A percentile compares a stretch with the other conserved stretches of the same genome.
These are phyloP conservation scores for Amblyjoppa proteus DNA, from an alignment of 2,888 invertebrate species.

Conservation along the genomic window DNA sequence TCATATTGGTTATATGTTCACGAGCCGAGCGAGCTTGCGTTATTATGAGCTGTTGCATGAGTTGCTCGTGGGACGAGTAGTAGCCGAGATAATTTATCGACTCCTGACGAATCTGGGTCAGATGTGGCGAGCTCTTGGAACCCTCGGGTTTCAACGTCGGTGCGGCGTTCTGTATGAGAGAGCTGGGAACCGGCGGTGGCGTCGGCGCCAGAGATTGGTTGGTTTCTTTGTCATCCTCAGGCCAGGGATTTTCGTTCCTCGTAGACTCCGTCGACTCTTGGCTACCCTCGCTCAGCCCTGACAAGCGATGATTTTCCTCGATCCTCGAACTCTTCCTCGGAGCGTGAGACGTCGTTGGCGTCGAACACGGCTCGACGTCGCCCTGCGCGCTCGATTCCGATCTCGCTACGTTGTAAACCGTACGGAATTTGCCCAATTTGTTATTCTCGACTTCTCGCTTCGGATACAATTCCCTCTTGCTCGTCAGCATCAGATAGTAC, in stretches of 20 bases:
- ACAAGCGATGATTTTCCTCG: slow-evolving; percentile 62
- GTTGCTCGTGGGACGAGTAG: slow-evolving; percentile 89
- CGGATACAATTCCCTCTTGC: slow-evolving; percentile 87
- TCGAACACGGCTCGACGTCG: slow-evolving; percentile 77
- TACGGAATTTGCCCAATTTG: slow-evolving; percentile 88
- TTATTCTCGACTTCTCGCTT: slow-evolving; percentile 88
- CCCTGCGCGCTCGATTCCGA: slow-evolving; percentile 76
- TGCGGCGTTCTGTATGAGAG: slow-evolving; percentile 74
- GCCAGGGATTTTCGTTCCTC: slow-evolving; percentile 49
- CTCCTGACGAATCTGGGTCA: slow-evolving; percentile 86
- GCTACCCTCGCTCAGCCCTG: slow-evolving; percentile 56
- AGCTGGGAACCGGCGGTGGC: slow-evolving; percentile 83
- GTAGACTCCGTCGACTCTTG: slow-evolving; percentile 56
- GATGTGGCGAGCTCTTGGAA: slow-evolving; percentile 74
- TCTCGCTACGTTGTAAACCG: slow-evolving; percentile 85
- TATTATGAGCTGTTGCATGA: slow-evolving; percentile 88
- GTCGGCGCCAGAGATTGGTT: slow-evolving; percentile 78
- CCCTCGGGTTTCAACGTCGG: slow-evolving; percentile 61
- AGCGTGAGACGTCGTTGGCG: slow-evolving; percentile 47
- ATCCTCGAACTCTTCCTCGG: slow-evolving; percentile 61
- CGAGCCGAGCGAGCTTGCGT: slow-evolving; percentile 87
- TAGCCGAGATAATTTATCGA: slow-evolving; percentile 90
- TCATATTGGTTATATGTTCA: slow-evolving; percentile 87
- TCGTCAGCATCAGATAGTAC: slow-evolving; percentile 82
- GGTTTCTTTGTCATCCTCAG: slow-evolving; percentile 66